Percentiles rank a stretch among this genome's conserved stretches.
phyloP scores from a whole-genome alignment of 2,888 invertebrate species.

The Eulithis testata region DNA sequence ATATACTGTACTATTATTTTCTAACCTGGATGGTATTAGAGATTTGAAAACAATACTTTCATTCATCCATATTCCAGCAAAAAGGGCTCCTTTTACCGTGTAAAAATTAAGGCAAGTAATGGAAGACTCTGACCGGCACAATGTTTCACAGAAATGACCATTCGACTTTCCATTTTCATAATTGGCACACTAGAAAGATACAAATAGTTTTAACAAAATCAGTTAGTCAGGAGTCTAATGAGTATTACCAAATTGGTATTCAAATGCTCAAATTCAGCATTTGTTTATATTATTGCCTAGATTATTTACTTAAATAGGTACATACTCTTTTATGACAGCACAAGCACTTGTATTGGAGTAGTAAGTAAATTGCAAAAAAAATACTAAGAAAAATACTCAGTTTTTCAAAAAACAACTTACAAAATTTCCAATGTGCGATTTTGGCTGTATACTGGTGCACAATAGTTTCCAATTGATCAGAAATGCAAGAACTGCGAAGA shows the following conservation, averaged over 20 bases:
- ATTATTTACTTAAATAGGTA: too few relatives aligned
- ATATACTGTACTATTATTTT: conserved; percentile 79
- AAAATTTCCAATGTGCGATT: conserved; percentile 82
- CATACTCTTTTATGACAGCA: too few relatives aligned
- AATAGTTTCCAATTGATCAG: conserved; percentile 81
- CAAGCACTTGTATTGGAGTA: too few relatives aligned
- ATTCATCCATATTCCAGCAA: conserved; percentile 84
- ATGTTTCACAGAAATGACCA: conserved; percentile 86
- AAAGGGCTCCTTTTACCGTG: conserved; percentile 85
- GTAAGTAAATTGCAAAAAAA: too few relatives aligned
- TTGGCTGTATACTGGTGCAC: conserved; percentile 85
- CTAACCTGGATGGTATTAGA: conserved; percentile 71
- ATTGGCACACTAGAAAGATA: conserved; percentile 81
- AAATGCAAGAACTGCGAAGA: conserved; percentile 32
- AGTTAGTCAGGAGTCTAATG: neutral
- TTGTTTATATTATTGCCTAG: too few relatives aligned
- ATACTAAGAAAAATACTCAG: too few relatives aligned
- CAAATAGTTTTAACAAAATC: neutral
- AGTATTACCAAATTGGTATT: too few relatives aligned
- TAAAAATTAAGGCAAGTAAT: conserved; percentile 86
- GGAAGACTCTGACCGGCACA: conserved; percentile 83
- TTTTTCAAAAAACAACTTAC: conserved; percentile 65
- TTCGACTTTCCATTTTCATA: conserved; percentile 81
- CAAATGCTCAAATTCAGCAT: too few relatives aligned
- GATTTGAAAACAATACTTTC: conserved; percentile 85